Evolutionary conservation across 1,140 invertebrate genomes (phyloP).

Genomic region (Liolophura sinensis): DNA sequence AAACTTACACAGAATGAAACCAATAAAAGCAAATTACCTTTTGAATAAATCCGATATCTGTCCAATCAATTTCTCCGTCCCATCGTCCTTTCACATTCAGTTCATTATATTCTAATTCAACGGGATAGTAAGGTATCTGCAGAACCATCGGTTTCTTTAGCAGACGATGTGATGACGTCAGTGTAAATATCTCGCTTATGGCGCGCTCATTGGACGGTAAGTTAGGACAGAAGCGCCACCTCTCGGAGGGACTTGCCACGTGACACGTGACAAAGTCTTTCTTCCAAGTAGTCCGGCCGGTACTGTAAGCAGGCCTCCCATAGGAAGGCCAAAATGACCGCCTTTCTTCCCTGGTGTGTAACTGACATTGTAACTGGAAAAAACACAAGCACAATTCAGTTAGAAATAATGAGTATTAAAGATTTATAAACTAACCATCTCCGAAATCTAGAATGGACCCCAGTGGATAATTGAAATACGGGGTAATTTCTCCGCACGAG

Average conservation of each 20-base stretch:
- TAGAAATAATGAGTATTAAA: no score
- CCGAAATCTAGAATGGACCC: no score
- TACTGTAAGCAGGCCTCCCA: slow-evolving; percentile 37
- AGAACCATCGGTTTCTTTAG: slow-evolving; percentile 37
- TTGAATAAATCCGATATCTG: slow-evolving; percentile 38
- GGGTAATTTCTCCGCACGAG: no score
- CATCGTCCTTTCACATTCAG: slow-evolving; percentile 46
- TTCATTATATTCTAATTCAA: slow-evolving; percentile 32
- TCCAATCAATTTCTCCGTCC: slow-evolving; percentile 42
- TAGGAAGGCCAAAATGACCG: slow-evolving; percentile 39
- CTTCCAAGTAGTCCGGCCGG: slow-evolving; percentile 38
- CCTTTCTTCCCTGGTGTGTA: slow-evolving; percentile 40
- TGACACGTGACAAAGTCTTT: slow-evolving; percentile 41
- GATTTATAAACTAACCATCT: no score
- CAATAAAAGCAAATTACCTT: slow-evolving; percentile 25
- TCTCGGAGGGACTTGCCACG: slow-evolving; percentile 36
- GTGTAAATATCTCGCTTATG: slow-evolving; percentile 39
- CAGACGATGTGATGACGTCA: slow-evolving; percentile 26
- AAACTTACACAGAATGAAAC: background rate
- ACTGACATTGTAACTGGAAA: slow-evolving; percentile 32
- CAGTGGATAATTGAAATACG: no score
- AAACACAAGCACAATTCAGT: slow-evolving; percentile 2
- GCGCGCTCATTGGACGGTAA: slow-evolving; percentile 33
- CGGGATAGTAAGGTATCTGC: slow-evolving; percentile 37
- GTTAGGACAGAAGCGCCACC: slow-evolving; percentile 33